Evolutionary conservation across 37 sponge, comb jelly and placozoan species (phyloP).

Genomic region (Diacarnus erythraeanus): DNA sequence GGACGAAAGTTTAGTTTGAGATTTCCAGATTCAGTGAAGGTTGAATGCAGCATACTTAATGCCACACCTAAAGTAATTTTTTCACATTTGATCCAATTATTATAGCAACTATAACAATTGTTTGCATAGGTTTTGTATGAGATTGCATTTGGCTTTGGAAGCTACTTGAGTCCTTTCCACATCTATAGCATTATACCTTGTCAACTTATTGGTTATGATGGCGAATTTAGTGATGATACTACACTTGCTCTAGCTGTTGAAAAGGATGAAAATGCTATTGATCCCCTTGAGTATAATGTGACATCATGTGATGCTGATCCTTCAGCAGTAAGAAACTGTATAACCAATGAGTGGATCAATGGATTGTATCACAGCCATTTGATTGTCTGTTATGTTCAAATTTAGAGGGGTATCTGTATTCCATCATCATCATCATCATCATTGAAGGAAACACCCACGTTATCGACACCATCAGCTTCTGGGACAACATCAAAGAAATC

Average conservation of each 20-base stretch:
- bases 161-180: background rate
- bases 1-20: background rate
- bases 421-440: constrained; percentile 16
- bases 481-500: constrained; percentile 29
- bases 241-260: background rate
- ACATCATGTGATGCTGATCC: too few species aligned
- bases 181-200: background rate
- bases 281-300: too few species aligned
- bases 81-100: background rate
- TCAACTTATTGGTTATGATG: background rate
- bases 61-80: background rate
- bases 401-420: constrained; percentile 7
- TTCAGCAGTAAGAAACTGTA: too few species aligned
- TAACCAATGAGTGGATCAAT: constrained; percentile 18
- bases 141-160: background rate
- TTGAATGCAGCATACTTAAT: background rate
- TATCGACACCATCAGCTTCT: constrained; percentile 29
- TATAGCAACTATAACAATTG: background rate
- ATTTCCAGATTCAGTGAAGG: background rate
- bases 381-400: background rate
- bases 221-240: background rate
- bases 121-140: background rate
- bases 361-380: constrained; percentile 2
- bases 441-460: background rate
- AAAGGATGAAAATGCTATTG: background rate